Evolutionary conservation across 1,140 invertebrate genomes (phyloP).

Genomic region (Drosophila bifasciata): DNA sequence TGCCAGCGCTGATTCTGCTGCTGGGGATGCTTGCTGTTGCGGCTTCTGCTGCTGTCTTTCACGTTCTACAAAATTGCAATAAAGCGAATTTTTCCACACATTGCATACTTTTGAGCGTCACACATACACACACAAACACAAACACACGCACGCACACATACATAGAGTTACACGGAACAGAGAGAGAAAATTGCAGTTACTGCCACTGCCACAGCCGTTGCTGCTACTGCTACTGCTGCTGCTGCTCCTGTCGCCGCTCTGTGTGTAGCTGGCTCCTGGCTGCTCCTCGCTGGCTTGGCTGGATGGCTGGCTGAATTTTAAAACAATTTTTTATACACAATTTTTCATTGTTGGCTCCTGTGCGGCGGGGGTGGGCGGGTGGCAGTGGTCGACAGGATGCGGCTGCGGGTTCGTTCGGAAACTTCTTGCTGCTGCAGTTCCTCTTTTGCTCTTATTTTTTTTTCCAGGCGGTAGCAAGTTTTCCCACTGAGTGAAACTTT

Average conservation of each 20-base stretch:
- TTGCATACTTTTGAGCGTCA: constrained; percentile 76
- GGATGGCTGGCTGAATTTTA: constrained; percentile 67
- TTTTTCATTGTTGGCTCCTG: constrained; percentile 42
- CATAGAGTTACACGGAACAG: constrained; percentile 23
- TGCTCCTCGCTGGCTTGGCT: no score
- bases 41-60: constrained; percentile 32
- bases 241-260: no score
- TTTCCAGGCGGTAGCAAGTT: no score
- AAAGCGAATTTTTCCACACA: constrained; percentile 73
- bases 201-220: constrained; percentile 53
- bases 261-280: not conserved
- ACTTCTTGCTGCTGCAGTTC: no score
- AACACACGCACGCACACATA: constrained; percentile 9
- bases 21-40: constrained; percentile 21
- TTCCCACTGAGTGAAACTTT: constrained; percentile 18
- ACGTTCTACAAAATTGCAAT: constrained; percentile 70
- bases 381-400: no score
- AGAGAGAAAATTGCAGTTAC: constrained; percentile 68
- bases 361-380: not conserved
- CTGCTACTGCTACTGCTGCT: no score
- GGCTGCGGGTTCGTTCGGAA: no score
- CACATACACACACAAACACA: constrained; percentile 43
- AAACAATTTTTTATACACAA: constrained; percentile 79
- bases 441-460: constrained; percentile 2
- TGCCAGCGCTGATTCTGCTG: constrained; percentile 17